phyloP scores from a whole-genome alignment of 2,797 vertebrate genomes.

The Octomys mimax region DNA sequence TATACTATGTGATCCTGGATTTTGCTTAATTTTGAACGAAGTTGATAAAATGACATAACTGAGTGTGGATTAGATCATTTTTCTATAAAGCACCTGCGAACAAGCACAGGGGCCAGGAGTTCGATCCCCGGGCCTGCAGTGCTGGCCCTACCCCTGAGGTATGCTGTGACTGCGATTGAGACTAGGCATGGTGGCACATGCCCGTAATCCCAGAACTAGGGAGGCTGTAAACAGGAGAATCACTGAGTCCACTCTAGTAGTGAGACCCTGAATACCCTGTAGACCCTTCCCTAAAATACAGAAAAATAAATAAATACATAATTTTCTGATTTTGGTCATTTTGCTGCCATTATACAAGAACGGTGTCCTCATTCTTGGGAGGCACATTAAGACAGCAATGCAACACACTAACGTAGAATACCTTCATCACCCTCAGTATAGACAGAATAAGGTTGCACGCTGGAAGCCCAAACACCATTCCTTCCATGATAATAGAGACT shows the following conservation, averaged over 20 bases:
- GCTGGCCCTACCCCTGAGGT: too few relatives aligned
- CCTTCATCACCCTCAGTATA: neutral
- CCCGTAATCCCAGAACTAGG: too few relatives aligned
- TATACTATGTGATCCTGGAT: neutral
- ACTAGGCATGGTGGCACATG: too few relatives aligned
- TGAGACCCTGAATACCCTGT: too few relatives aligned
- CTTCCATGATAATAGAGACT: neutral
- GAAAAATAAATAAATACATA: too few relatives aligned
- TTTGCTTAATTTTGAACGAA: neutral
- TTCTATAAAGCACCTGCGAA: neutral
- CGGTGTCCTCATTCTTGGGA: neutral
- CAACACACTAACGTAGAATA: accelerated
- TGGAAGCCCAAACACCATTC: neutral
- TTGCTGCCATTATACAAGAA: neutral
- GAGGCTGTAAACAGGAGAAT: too few relatives aligned
- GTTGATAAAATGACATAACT: neutral
- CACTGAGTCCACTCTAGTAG: too few relatives aligned
- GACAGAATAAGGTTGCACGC: neutral
- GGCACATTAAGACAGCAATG: neutral
- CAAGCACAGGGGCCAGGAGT: too few relatives aligned
- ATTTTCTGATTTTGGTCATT: neutral
- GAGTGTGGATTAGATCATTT: neutral
- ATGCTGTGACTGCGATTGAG: too few relatives aligned
- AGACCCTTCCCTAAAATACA: too few relatives aligned
- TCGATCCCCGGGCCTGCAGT: too few relatives aligned